phyloP scores from a whole-genome alignment of 2,113 vertebrate genomes.

The Triplophysa siluroides region DNA sequence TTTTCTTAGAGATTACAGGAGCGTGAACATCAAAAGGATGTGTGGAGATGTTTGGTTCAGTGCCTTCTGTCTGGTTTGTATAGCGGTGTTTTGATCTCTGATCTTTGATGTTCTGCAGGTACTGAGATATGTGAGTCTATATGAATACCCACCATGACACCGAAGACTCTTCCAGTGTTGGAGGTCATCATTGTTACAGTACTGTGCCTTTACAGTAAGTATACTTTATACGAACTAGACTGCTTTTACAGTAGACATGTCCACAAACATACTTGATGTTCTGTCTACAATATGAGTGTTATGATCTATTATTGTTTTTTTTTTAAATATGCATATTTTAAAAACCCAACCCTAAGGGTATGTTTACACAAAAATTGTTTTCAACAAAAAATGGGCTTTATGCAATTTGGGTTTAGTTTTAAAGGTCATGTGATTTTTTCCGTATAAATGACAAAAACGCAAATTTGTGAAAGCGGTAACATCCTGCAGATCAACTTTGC shows the following conservation, averaged over 20 bases:
- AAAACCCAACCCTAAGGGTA: no score
- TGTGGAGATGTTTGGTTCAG: not conserved
- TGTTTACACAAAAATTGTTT: no score
- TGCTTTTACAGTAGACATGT: not conserved
- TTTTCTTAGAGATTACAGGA: conserved; percentile 13
- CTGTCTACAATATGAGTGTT: not conserved
- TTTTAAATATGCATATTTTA: no score
- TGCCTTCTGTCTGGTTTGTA: not conserved
- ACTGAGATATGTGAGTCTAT: conserved; percentile 56
- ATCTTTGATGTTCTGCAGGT: conserved; percentile 43
- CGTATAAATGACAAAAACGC: no score
- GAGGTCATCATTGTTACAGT: conserved; percentile 56
- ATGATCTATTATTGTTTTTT: not conserved
- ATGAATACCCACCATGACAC: conserved; percentile 72
- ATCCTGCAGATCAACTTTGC: no score
- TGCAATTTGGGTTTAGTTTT: no score
- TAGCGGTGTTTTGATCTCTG: conserved; percentile 10
- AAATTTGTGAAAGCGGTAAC: no score
- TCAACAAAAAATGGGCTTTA: no score
- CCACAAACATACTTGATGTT: not conserved
- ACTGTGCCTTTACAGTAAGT: conserved; percentile 70
- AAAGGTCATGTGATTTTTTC: no score
- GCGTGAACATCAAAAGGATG: not conserved
- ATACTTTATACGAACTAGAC: conserved; percentile 7
- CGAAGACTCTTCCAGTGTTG: conserved; percentile 54